These are phyloP conservation scores for Chrysoperla carnea DNA, from an alignment of 1,140 invertebrate species.

Conservation along the genomic window DNA sequence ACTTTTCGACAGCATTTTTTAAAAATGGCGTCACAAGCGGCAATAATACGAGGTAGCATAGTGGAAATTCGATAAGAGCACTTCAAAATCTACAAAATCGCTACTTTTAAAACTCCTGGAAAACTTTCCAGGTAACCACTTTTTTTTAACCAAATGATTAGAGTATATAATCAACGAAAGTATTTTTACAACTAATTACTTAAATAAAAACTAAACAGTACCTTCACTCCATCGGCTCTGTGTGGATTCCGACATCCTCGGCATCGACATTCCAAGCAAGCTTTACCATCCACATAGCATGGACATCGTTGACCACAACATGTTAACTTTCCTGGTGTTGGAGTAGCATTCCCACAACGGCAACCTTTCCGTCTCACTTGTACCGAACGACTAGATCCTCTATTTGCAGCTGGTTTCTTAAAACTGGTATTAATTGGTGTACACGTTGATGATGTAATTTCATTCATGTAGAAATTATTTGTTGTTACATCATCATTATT, in stretches of 20 bases:
- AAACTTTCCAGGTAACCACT: no score
- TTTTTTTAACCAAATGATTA: no score
- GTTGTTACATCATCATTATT: no score
- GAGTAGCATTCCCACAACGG: slow-evolving; percentile 77
- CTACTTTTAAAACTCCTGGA: no score
- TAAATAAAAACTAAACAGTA: slow-evolving; percentile 16
- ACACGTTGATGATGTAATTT: not conserved
- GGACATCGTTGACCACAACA: slow-evolving; percentile 87
- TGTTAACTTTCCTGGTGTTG: slow-evolving; percentile 71
- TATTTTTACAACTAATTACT: not conserved
- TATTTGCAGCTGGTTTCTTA: slow-evolving; percentile 28
- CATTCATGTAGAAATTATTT: no score
- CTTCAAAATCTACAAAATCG: no score
- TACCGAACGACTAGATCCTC: slow-evolving; percentile 16
- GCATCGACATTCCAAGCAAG: slow-evolving; percentile 76
- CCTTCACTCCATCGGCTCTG: slow-evolving; percentile 59
- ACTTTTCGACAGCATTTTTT: no score
- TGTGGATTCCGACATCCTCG: slow-evolving; percentile 82
- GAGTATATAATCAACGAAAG: no score
- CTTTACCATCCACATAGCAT: slow-evolving; percentile 75
- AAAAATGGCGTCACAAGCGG: no score
- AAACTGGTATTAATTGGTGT: slow-evolving; percentile 17
- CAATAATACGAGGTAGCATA: no score
- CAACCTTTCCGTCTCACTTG: slow-evolving; percentile 52
- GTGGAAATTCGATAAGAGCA: no score